Evolutionary conservation across 2,888 invertebrate genomes (phyloP).

Genomic region (Caenorhabditis imperialis): DNA sequence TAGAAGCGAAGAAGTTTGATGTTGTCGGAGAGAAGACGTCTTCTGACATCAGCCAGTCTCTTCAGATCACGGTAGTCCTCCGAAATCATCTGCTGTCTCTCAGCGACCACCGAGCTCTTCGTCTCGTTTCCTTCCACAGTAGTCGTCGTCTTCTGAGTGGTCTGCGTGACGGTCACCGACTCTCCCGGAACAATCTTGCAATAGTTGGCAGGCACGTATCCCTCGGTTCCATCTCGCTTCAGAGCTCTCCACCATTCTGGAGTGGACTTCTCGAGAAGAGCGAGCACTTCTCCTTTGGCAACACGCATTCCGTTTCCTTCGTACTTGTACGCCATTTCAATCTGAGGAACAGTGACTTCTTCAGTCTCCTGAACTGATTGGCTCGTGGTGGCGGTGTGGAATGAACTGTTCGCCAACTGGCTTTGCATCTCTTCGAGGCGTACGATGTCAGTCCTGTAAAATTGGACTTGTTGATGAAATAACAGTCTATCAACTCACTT

Average conservation of each 20-base stretch:
- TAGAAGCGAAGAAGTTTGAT: conserved; percentile 89
- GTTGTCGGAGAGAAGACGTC: conserved; percentile 90
- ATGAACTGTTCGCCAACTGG: conserved; percentile 75
- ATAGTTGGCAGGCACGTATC: conserved; percentile 90
- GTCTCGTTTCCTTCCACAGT: conserved; percentile 58
- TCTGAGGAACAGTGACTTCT: conserved; percentile 72
- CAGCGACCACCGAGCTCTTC: conserved; percentile 59
- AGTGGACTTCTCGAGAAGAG: conserved; percentile 86
- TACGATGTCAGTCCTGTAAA: conserved; percentile 65
- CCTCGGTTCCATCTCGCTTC: conserved; percentile 89
- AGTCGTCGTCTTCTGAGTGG: conserved; percentile 56
- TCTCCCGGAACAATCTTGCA: conserved; percentile 81
- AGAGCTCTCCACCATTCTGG: conserved; percentile 97
- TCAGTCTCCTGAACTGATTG: conserved; percentile 61
- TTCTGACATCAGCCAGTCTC: conserved; percentile 83
- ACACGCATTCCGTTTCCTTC: conserved; percentile 87
- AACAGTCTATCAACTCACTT: conserved; percentile 34
- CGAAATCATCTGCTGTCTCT: conserved; percentile 73
- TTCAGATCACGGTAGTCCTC: conserved; percentile 81
- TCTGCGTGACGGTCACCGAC: conserved; percentile 65
- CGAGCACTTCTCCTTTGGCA: conserved; percentile 92
- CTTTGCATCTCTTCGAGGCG: conserved; percentile 78
- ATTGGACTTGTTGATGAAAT: background rate
- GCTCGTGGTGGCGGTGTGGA: conserved; percentile 69
- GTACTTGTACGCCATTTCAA: conserved; percentile 67